Conservation (phyloP, 1,140 invertebrate species). For the Chironomus striatipennis region DNA sequence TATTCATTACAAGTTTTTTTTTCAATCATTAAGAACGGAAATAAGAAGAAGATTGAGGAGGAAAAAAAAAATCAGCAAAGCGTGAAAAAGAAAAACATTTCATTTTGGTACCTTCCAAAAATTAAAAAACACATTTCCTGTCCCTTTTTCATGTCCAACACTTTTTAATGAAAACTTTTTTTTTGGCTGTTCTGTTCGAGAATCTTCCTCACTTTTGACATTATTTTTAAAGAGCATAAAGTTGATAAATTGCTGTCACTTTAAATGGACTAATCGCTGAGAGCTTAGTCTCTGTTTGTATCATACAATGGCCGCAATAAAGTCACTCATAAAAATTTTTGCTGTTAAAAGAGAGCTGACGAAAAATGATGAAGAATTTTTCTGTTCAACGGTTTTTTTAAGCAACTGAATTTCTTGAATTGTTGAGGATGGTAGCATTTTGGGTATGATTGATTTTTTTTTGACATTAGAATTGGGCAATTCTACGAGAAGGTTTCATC, state of each 20-base stretch:
- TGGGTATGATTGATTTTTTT: not conserved
- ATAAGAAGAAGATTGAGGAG: not conserved
- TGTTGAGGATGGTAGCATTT: no score
- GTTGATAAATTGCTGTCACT: not conserved
- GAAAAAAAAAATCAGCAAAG: not conserved
- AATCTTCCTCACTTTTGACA: not conserved
- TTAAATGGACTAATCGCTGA: not conserved
- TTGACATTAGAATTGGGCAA: not conserved
- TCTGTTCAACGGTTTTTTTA: not conserved
- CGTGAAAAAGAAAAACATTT: conserved; percentile 5
- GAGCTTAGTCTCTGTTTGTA: not conserved
- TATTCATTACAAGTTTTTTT: conserved; percentile 12
- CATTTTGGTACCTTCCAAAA: not conserved
- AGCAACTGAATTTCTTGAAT: not conserved
- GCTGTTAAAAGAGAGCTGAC: not conserved
- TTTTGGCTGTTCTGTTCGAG: no score
- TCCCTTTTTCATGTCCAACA: no score
- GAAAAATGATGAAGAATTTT: conserved; percentile 1
- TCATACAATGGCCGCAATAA: not conserved
- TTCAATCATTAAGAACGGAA: not conserved
- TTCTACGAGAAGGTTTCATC: no score
- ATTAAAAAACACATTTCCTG: not conserved
- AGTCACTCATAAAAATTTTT: not conserved
- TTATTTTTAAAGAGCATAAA: not conserved
- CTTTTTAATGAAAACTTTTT: no score